Base-by-base conservation (phyloP, 2,888 invertebrate species). In the Campoplex capitator region DNA sequence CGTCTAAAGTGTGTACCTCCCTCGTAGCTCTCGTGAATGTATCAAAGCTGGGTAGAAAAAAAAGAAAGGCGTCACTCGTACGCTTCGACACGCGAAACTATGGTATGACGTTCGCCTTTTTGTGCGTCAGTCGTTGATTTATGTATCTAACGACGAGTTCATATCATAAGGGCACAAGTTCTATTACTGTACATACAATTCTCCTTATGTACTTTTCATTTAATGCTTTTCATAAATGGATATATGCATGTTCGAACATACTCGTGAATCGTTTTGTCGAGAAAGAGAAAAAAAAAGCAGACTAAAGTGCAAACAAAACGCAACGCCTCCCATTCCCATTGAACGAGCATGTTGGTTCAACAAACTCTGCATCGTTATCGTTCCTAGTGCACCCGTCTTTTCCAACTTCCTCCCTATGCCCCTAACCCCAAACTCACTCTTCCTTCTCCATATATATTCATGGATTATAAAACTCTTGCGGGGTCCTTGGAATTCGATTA, bases 281-380 rank as follows among this genome's bases (percentile, higher is more conserved):
- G 35, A 78, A 78, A 42, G 35, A 67, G 48, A 67, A 56, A 82
- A 56, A 82, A 23, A 23, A 86, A 62, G 32, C 80, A 56, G 82
- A 87, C 75, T 42, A 78, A 45, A 85, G 85, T 85, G 84, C 85
- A 83, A 88, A 88, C 85, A 88, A 82, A 71, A 81, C 79, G 82
- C 74, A 86, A 85, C 81, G 83, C 86, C 81, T 81, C 86, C 83
- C 86, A 87, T 86, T 85, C 75, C 56, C 71, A 74, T 56, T 56
- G 73, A 83, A 51, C 48, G 56, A 65, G 45, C 71, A 23, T 28
- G 75, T 65, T 82, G 80, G 86, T 86, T 86, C 86, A 86, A 86
- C 80, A 86, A 86, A 86, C 86, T 80, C 80, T 42, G 58, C 83
- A 77, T 77, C 86, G 86, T 86, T 86, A 83, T 83, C 83, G 76